Evolutionary conservation across 2,113 vertebrate genomes (phyloP), one percentile per base, ranked within the genome.

Genomic region (Polypterus senegalus): DNA sequence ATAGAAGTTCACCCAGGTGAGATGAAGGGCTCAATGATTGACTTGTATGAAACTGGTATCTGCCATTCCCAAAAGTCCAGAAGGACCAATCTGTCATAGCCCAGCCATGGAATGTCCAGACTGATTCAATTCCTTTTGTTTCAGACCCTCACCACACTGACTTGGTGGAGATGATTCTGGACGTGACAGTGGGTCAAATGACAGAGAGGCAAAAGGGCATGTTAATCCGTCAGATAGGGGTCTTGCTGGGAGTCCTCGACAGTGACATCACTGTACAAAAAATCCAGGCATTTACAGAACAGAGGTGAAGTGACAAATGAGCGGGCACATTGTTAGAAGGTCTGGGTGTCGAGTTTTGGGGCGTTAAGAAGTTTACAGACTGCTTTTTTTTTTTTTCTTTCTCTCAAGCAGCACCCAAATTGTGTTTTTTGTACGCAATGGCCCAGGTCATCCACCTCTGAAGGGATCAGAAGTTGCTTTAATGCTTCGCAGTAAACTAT

Each of bases 101-200:
- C 27, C 27, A 27, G 47, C 27, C 48, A 48, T 51, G 45, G 6
- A 54, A 47, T 27, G 27, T 27, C 27, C 27, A 27, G 2, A 27
- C 27, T 27, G 27, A 27, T 49, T 7, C 4, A 46, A 9, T 3
- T 6, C 11, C 49, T 55, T 56, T 54, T 3, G 47, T 61, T 7
- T 60, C 74, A 99, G 95, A 99, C 74, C 65, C 81, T 47, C 90
- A 83, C 71, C 91, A 88, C 57, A 90, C 77, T 6, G 93, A 95
- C 74, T 86, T 96, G 48, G 95, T 99, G 82, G 96, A 99, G 83
- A 80, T 99, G 71, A 87, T 98, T 63, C 77, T 99, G 77, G 95
- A 97, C 70, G 89, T 95, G 8, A 76, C 83, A 0, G 91, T 99
- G 55, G 91, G 90, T 58, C 88, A 93, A 75, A 84, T 99, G 62